phyloP scores from a whole-genome alignment of 2,797 vertebrate genomes.

The Gallinago solitaria region DNA sequence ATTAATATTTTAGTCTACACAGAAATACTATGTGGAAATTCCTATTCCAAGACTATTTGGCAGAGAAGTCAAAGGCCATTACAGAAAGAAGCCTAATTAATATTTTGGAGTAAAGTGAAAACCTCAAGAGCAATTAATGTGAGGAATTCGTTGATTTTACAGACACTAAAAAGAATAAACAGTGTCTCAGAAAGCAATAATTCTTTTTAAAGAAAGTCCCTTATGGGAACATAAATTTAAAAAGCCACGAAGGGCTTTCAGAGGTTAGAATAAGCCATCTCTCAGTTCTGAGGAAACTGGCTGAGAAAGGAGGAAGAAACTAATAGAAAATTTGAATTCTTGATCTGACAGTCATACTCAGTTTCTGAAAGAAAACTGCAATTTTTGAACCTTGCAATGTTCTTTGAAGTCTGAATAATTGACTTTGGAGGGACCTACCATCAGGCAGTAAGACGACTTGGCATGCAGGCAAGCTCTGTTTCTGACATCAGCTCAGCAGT shows the following conservation, averaged over 20 bases:
- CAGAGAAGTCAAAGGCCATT: not conserved
- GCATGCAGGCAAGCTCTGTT: not conserved
- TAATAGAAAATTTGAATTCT: not conserved
- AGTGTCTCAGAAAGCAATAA: conserved; percentile 17
- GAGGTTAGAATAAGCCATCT: not conserved
- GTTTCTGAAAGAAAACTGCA: not conserved
- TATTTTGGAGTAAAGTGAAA: conserved; percentile 16
- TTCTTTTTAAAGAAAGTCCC: conserved; percentile 11
- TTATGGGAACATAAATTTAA: conserved; percentile 1
- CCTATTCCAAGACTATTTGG: conserved; percentile 30
- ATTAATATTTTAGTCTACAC: not conserved
- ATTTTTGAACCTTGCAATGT: not conserved
- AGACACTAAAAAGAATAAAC: conserved; percentile 39
- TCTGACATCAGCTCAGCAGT: not conserved
- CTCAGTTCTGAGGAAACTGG: not conserved
- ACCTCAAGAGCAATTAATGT: not conserved
- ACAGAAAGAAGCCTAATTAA: conserved; percentile 39
- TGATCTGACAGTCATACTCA: not conserved
- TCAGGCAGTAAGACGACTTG: not conserved
- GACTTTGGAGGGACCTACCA: not conserved
- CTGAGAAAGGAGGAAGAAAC: not conserved
- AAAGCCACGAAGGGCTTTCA: conserved; percentile 4
- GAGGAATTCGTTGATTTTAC: not conserved
- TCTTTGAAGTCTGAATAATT: not conserved
- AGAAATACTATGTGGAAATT: conserved; percentile 7